Base-by-base conservation (phyloP, 2,888 invertebrate genomes). In the Eupeodes luniger region DNA sequence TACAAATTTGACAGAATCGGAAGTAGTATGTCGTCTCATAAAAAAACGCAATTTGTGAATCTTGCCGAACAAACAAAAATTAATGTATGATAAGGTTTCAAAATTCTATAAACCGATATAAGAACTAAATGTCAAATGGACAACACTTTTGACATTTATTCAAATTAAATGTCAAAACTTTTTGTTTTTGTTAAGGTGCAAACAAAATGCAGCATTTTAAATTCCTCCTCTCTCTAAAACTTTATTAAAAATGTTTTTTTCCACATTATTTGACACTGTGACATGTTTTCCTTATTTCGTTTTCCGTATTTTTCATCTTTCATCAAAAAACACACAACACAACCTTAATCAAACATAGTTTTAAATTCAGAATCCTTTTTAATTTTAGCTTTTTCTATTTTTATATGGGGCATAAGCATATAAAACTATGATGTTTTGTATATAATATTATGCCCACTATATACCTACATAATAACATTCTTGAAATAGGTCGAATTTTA, bases 291-390 rank as follows among this genome's bases (percentile, higher is more conserved):
- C 47, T 64, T 74, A 10, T 72, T 49, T n/a, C 49, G 10, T 2
- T 11, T 47, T 12, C 40, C 40, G 5, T 49, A 19, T 51, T 9
- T 69, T 36, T 14, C 36, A 36, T 44, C 49, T 59, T 34, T n/a
- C 34, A 36, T 2, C 1, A 49, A n/a, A 12, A n/a, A 70, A 55
- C 40, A 55, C 40, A 40, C 16, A 49, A 53, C 36, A 36, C 19
- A 70, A 81, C 36, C 75, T 66, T 79, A 86, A 82, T 82, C 78
- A 86, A 86, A 86, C 75, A 75, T 61, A 55, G 27, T 86, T 78
- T 72, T 61, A 61, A 59, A 53, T 67, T 79, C 78, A 78, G 62
- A 34, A 44, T 62, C 51, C 74, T 69, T 74, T 75, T 74, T 77
- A 14, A 62, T 64, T 27, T 77, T 19, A 49, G n/a, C 14, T 67